Evolutionary conservation across 2,888 invertebrate genomes (phyloP).

Genomic region (Philhelius pedissequus): DNA sequence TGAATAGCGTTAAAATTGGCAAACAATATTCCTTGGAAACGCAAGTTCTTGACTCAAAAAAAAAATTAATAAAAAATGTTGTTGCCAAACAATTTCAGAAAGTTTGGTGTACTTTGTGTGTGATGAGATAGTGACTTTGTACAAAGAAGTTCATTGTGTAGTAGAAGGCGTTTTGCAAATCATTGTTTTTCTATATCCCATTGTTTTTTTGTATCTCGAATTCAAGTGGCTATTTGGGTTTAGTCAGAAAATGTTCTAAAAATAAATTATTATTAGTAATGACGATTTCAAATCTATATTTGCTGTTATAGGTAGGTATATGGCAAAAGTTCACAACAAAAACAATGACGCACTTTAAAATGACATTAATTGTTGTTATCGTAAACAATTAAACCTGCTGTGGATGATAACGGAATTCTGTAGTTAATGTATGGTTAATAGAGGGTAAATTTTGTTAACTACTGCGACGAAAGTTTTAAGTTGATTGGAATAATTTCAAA

Average conservation of each 20-base stretch:
- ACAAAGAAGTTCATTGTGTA: slow-evolving; percentile 1
- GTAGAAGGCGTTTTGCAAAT: neutral
- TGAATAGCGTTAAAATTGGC: neutral
- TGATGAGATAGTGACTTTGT: neutral
- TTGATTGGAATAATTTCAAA: no score
- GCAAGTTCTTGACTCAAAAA: neutral
- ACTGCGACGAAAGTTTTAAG: no score
- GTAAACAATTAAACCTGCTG: no score
- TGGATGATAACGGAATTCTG: no score
- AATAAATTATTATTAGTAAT: neutral
- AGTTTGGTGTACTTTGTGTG: slow-evolving; percentile 14
- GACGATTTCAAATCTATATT: neutral
- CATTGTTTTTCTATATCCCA: neutral
- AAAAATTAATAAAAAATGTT: neutral
- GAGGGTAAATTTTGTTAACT: no score
- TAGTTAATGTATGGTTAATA: no score
- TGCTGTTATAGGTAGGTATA: neutral
- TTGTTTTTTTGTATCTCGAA: neutral
- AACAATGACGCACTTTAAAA: neutral
- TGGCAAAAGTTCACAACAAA: neutral
- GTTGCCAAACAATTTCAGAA: slow-evolving; percentile 28
- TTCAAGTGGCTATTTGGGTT: neutral
- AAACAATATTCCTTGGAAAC: slow-evolving; percentile 11
- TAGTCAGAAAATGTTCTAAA: neutral
- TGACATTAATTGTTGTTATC: neutral